phyloP scores from a whole-genome alignment of 2,113 vertebrate species.

The Eolophus roseicapilla region DNA sequence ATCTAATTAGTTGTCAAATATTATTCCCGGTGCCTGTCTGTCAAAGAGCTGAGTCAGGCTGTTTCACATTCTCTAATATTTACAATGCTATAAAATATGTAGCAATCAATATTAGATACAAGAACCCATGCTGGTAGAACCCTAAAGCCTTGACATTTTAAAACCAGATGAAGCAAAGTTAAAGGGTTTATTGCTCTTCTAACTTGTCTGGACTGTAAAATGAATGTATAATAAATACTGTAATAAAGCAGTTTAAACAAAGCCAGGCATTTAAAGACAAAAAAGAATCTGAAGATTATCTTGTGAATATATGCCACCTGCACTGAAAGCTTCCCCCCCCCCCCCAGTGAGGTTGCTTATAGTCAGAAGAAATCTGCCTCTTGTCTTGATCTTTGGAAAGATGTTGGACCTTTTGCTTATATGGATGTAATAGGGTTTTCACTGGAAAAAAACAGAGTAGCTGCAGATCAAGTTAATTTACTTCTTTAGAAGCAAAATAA shows the following conservation, averaged over 20 bases:
- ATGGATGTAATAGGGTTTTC: background rate
- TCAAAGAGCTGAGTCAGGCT: background rate
- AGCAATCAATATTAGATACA: background rate
- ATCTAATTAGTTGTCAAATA: background rate
- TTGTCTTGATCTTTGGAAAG: background rate
- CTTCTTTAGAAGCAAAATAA: background rate
- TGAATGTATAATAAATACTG: background rate
- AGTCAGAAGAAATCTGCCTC: background rate
- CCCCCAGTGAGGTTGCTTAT: rapidly evolving
- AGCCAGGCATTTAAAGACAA: background rate
- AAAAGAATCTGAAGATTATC: background rate
- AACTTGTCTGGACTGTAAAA: background rate
- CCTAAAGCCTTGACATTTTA: background rate
- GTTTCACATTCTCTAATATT: background rate
- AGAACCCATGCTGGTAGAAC: background rate
- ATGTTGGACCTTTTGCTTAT: background rate
- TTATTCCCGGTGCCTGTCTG: background rate
- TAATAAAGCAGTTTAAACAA: slow-evolving; percentile 3
- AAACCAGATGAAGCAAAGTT: background rate
- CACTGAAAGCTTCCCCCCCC: background rate
- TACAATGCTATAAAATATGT: background rate
- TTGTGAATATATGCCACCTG: background rate
- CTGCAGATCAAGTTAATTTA: background rate
- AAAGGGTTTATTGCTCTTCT: background rate
- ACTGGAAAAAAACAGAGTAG: background rate